Base-by-base conservation (phyloP, 1,140 invertebrate species). In the Mesaphorura yosii region DNA sequence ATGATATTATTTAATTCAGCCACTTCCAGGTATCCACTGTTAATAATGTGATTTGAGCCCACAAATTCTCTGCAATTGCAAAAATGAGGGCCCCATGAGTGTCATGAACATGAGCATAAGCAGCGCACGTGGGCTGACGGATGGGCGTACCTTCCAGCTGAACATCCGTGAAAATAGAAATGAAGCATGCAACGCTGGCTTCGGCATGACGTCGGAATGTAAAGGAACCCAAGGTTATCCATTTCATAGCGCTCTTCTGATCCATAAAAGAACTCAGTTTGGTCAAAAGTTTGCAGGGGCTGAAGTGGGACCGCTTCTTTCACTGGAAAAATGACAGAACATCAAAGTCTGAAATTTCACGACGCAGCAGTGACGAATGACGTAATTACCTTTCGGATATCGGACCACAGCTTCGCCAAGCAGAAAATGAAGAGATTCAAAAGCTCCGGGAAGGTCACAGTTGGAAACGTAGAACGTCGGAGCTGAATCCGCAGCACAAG, bases 141-240 rank as follows among this genome's bases (percentile, higher is more conserved):
- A 34, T 34, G 31, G 17, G 14, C 7, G 29, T 44, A 48, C 56
- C 50, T 42, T 37, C 58, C 58, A 15, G 23, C 27, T 6, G n/a
- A 17, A 39, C 58, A 59, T 10, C 58, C 58, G 28, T 59, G 58
- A 31, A 59, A 59, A 22, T 59, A 59, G 14, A 59, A 53, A 53
- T 59, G 58, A 1, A 59, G 31, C 1, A 51, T 31, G 29, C 58
- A 59, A 10, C 46, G 20, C 12, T 10, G 45, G 2, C 14, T 34
- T 42, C 41, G 17, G 20, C 58, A 59, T 15, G 28, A 34, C 3
- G 20, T 31, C 25, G 58, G 58, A 0, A 59, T 44, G 46, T 59
- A 59, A 1, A 55, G n/a, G 41, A 38, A 59, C 19, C 58, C 58
- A 14, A 49, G n/a, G n/a, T 2, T n/a, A 29, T 59, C 58, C 58